Base-by-base conservation (phyloP, 2,888 invertebrate genomes). In the Sphinx pinastri region DNA sequence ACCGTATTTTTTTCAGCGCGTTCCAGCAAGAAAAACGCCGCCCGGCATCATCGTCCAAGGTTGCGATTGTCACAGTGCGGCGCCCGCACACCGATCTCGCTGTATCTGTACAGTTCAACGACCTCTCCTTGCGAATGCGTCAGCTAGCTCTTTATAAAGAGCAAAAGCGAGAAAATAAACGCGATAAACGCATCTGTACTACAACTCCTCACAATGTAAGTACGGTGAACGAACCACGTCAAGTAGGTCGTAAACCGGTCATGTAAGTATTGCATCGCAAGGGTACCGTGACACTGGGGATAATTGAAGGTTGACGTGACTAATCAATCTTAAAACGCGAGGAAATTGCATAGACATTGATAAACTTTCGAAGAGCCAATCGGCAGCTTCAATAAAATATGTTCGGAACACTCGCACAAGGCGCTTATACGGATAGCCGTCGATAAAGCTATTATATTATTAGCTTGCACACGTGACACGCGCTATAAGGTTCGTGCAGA, bases 121-220 rank as follows among this genome's bases (percentile, higher is more conserved):
- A 90, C 90, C 91, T 81, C 81, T 81, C 79, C 77, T 82, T 83
- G 84, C 81, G 81, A 87, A 85, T 90, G 91, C 92, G 92, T 92
- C 92, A 91, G 88, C 88, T 88, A 88, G 88, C 88, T 87, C 88
- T 89, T 88, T 89, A 90, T 88, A 88, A 91, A 91, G 88, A 88
- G 90, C 90, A 90, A 91, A 63, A 89, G 84, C 86, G 90, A 92
- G 91, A 92, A 91, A 92, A 92, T 91, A 90, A 89, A 89, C 79
- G 80, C 84, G 88, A 91, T 92, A 92, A 90, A 86, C 84, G 87
- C 92, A 89, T 91, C 88, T 88, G 88, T 84, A 83, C 85, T 85
- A 83, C 80, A 79, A 82, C 82, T 83, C 81, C 82, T 83, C 81
- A 84, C 83, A 82, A 79, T 81, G 79, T 80, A 78, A 79, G 82